Base-by-base conservation (phyloP, 2,113 vertebrate species). In the Clarias magur region DNA sequence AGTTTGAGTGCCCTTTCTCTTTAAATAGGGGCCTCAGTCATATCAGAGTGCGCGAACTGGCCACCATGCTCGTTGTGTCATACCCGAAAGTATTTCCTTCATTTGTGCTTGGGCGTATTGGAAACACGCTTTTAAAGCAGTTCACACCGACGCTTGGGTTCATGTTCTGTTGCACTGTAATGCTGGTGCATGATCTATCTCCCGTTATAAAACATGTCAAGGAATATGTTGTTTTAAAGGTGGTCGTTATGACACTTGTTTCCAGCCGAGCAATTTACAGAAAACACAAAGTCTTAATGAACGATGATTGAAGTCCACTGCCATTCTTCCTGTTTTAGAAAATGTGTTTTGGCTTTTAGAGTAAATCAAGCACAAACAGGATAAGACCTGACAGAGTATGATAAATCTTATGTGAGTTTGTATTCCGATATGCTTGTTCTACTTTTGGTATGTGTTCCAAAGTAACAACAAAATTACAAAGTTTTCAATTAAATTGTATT, bases 11-110 rank as follows among this genome's bases (percentile, higher is more conserved):
- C 25, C 83, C 54, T 80, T 79, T 90, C 85, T 88, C 70, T 88
- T 60, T 92, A 62, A 90, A 90, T 80, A 85, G 73, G 75, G 34
- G 83, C 87, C 67, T 82, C 79, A 89, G 11, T 89, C 23, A 87
- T 91, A 90, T 92, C 85, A 87, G 67, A 80, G 27, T 59, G 85
- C 34, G 23, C 78, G 87, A 84, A 79, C 89, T 21, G 86, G 87
- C 89, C 85, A 90, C 85, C 80, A 82, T 85, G 85, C 79, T 89
- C 88, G 78, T 79, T 84, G 70, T 87, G 90, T 94, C 92, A 93
- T 89, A 89, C 89, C 57, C 86, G 85, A 87, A 94, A 92, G 91
- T 92, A 93, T 92, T 94, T 93, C 92, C 89, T 92, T 91, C 80
- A 92, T 94, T 93, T 94, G 92, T 92, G 86, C 83, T 57, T 87